phyloP scores from a whole-genome alignment of 2,113 vertebrate species.

The Oceanodroma tethys region DNA sequence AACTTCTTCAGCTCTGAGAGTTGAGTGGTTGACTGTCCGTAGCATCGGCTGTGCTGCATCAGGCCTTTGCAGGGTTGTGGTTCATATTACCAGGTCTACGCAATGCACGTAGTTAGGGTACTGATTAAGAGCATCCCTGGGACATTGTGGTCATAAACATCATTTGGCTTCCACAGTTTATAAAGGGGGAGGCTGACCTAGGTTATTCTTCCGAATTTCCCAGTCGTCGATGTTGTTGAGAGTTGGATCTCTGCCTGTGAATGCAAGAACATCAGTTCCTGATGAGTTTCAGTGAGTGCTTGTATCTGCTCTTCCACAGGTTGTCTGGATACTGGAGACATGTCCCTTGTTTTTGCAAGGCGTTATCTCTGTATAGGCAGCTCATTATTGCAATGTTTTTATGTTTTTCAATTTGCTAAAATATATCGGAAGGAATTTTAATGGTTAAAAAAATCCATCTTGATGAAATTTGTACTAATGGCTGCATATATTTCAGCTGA shows the following conservation, averaged over 20 bases:
- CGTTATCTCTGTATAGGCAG: not conserved
- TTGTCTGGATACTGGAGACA: not conserved
- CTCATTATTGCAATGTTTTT: not conserved
- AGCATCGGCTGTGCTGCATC: not conserved
- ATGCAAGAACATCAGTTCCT: not conserved
- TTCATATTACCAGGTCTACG: not conserved
- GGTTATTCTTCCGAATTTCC: not conserved
- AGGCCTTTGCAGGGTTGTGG: not conserved
- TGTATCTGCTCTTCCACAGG: not conserved
- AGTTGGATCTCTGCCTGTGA: not conserved
- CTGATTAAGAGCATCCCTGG: not conserved
- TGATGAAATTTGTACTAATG: not conserved
- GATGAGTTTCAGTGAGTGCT: not conserved
- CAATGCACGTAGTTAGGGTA: accelerated
- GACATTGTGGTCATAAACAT: accelerated
- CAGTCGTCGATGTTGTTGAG: not conserved
- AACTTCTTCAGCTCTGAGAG: not conserved
- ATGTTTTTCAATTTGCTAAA: not conserved
- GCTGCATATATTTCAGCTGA: not conserved
- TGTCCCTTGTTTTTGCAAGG: not conserved
- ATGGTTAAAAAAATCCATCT: not conserved
- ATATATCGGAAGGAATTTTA: not conserved
- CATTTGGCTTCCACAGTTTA: not conserved
- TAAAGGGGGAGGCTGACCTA: not conserved
- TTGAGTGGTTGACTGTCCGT: not conserved